Conservation (phyloP, 2,113 vertebrate species). For the Leiothrix lutea region DNA sequence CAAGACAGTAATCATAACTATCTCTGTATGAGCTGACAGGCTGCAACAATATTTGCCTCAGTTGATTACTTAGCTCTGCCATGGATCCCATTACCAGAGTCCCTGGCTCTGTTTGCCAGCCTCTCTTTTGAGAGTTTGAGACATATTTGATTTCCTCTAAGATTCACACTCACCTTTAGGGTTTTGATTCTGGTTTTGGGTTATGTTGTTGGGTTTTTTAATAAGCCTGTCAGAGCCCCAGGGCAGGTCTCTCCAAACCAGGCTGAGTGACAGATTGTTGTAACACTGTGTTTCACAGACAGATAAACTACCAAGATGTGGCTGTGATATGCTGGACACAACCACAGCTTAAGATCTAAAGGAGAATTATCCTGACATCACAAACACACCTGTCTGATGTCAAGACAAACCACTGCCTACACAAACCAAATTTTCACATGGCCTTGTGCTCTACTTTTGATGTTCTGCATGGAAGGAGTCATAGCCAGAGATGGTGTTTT, state of each 20-base stretch:
- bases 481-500: fast-evolving
- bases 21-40: not conserved
- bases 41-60: not conserved
- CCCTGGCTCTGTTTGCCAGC: not conserved
- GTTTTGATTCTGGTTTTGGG: not conserved
- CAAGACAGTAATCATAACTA: not conserved
- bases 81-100: not conserved
- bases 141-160: too few species aligned
- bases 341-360: not conserved
- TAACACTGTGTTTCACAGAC: not conserved
- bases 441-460: not conserved
- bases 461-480: not conserved
- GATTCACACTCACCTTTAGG: not conserved
- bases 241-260: not conserved
- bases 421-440: not conserved
- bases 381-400: not conserved
- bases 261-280: not conserved
- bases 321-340: not conserved
- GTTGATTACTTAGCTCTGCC: not conserved
- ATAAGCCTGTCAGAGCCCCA: not conserved
- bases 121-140: not conserved
- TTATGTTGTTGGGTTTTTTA: not conserved
- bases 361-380: not conserved
- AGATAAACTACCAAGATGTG: not conserved
- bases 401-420: not conserved